These are phyloP conservation scores for Eurytoma adleriae DNA, from an alignment of 2,888 invertebrate genomes.

Conservation along the genomic window DNA sequence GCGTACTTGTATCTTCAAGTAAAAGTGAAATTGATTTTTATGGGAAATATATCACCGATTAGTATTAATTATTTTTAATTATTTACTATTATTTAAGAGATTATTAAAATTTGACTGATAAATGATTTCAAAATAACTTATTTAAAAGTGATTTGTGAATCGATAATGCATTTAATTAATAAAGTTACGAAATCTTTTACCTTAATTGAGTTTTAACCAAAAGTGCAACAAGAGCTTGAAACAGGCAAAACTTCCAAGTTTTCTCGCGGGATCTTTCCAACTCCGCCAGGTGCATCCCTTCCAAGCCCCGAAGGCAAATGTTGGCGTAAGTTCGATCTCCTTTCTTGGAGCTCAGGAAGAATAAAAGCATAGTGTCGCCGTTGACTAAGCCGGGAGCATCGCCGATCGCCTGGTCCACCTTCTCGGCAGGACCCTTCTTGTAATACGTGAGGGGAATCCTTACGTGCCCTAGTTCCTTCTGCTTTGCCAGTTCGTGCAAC, in stretches of 20 bases:
- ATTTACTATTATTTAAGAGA: no score
- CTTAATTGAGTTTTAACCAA: slow-evolving; percentile 71
- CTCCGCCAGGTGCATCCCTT: slow-evolving; percentile 70
- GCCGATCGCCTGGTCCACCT: slow-evolving; percentile 65
- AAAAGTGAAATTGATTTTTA: not conserved
- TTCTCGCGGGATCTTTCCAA: slow-evolving; percentile 61
- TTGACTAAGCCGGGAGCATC: slow-evolving; percentile 68
- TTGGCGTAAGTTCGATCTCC: slow-evolving; percentile 62
- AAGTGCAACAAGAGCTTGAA: slow-evolving; percentile 69
- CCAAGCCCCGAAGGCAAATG: slow-evolving; percentile 67
- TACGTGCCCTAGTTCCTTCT: slow-evolving; percentile 69
- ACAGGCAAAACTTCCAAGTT: slow-evolving; percentile 73
- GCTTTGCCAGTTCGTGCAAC: slow-evolving; percentile 61
- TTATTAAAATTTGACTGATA: no score
- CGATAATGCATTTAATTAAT: no score
- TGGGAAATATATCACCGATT: no score
- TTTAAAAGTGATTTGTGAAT: no score
- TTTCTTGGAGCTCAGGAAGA: slow-evolving; percentile 59
- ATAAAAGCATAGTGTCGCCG: slow-evolving; percentile 67
- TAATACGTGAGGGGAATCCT: slow-evolving; percentile 62
- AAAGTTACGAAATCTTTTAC: slow-evolving; percentile 54
- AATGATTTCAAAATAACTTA: no score
- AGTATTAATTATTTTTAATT: no score
- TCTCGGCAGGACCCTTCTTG: not conserved
- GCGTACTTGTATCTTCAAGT: slow-evolving; percentile 68